Evolutionary conservation across 1,140 invertebrate genomes (phyloP), one percentile per base, ranked within the genome.

Genomic region (Drosophila prosaltans): DNA sequence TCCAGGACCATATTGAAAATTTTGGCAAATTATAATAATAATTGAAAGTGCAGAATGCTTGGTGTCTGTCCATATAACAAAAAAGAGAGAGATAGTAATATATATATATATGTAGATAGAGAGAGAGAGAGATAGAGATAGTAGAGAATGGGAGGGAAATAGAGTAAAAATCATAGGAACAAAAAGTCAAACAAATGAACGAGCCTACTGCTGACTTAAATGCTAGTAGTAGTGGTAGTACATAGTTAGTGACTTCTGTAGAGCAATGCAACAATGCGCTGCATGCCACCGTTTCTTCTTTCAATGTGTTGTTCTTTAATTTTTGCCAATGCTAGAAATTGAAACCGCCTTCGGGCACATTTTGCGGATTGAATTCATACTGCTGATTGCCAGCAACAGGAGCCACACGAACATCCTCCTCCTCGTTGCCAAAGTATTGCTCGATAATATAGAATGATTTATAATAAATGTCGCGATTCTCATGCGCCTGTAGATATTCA

Each of bases 391-490:
- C 94, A 74, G 97, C 96, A 0, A 98, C 97, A 26, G 96, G 97
- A 10, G 96, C 97, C 66, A 95, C 95, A 57, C 95, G 95, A 32
- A 96, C 94, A 88, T 98, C 97, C 81, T 99, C 98, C 92, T 98
- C 97, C 88, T 98, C 97, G 3, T 95, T 95, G 8, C 97, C 95
- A 93, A 99, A 99, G 93, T 97, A 99, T 92, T 96, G 96, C 92
- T 99, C 98, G 80, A 99, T 99, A 70, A 99, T 97, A 90, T 98
- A 97, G 91, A 98, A 98, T 16, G 98, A 97, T 92, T 98, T 98
- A 92, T 98, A 96, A 93, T 99, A 99, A 68, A 99, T 98, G 60
- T 99, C 97, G 91, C 97, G 95, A 91, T 99, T 99, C 92, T 98
- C 97, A 92, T 99, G 98, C 10, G 97, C 97, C 93, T 99, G 98